A percentile compares a stretch with the other conserved stretches of the same genome.
These are phyloP conservation scores for Masticophis lateralis DNA, from an alignment of 2,797 vertebrate genomes.

Conservation along the genomic window DNA sequence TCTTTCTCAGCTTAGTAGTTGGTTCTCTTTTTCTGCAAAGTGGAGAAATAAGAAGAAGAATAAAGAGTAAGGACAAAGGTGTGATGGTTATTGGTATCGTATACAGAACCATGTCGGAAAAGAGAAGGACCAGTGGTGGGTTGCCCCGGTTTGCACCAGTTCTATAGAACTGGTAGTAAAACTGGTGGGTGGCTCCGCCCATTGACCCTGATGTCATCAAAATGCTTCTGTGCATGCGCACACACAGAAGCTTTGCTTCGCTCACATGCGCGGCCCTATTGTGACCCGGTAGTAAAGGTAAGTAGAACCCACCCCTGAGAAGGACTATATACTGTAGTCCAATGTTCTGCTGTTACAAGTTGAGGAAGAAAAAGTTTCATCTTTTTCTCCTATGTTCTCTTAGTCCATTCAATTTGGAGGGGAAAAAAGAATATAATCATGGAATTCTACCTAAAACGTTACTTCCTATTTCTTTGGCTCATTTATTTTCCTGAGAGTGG, in stretches of 20 bases:
- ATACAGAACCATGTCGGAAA: neutral
- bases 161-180: too few species aligned
- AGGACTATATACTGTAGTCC: neutral
- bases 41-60: neutral
- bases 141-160: too few species aligned
- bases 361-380: neutral
- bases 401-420: neutral
- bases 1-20: neutral
- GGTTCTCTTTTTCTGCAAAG: neutral
- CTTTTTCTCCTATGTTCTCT: neutral
- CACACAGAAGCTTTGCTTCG: too few species aligned
- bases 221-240: too few species aligned
- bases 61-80: neutral
- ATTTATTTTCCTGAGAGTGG: accelerated
- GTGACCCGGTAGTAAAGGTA: too few species aligned
- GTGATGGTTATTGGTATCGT: neutral
- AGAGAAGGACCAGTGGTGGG: neutral
- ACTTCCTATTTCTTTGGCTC: neutral
- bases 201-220: too few species aligned
- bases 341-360: neutral
- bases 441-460: neutral
- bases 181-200: too few species aligned
- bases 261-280: too few species aligned
- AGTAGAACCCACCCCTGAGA: too few species aligned
- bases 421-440: neutral